Conservation (phyloP, 2,888 invertebrate species). For the Drosophila algonquin region DNA sequence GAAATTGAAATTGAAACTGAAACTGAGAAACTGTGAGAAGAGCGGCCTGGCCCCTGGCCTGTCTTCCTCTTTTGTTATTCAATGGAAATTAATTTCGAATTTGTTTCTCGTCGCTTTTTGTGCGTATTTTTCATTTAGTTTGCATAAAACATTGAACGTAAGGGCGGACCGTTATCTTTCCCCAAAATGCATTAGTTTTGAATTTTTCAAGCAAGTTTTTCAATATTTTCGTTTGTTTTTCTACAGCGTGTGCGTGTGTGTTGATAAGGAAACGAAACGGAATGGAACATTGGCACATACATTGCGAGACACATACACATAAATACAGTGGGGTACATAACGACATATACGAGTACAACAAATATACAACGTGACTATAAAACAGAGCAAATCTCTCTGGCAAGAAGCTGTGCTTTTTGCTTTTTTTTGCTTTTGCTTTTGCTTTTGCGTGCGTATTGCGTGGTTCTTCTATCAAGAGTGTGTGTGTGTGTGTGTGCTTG, state of each 20-base stretch:
- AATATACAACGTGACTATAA: slow-evolving; percentile 11
- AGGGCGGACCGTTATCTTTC: not conserved
- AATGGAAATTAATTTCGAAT: slow-evolving; percentile 71
- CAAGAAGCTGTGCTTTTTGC: slow-evolving; percentile 24
- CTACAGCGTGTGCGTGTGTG: slow-evolving; percentile 21
- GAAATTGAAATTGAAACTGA: slow-evolving; percentile 29
- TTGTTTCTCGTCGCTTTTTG: slow-evolving; percentile 52
- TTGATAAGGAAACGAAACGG: slow-evolving; percentile 44
- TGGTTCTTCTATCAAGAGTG: not conserved
- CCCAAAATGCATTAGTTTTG: not conserved
- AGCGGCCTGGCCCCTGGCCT: not conserved
- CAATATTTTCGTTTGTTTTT: not conserved
- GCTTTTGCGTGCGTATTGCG: not conserved
- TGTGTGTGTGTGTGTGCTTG: slow-evolving; percentile 12
- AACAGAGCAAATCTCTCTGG: slow-evolving; percentile 34
- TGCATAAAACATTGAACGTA: slow-evolving; percentile 60
- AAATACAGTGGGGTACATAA: slow-evolving; percentile 15
- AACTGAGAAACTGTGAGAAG: not conserved
- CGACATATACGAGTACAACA: slow-evolving; percentile 14
- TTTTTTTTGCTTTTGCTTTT: not conserved
- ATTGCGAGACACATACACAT: slow-evolving; percentile 27
- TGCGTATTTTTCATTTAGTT: slow-evolving; percentile 60
- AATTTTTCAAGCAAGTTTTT: slow-evolving; percentile 6
- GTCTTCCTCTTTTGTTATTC: slow-evolving; percentile 52
- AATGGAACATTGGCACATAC: slow-evolving; percentile 44